Evolutionary conservation across 2,113 vertebrate genomes (phyloP).

Genomic region (Tringa solitaria): DNA sequence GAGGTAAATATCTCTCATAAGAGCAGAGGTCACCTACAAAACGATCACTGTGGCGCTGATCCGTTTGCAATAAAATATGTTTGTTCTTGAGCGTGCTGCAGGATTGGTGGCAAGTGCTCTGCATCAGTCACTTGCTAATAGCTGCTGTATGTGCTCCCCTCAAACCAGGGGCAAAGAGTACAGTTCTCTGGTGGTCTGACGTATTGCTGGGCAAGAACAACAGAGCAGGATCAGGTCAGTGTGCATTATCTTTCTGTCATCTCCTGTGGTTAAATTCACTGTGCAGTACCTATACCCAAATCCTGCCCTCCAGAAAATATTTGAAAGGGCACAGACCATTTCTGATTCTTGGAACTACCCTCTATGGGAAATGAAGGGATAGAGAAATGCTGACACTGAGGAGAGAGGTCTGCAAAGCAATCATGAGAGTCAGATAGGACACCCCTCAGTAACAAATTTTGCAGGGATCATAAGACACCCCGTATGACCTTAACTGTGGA

Average conservation of each 20-base stretch:
- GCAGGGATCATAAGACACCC: neutral
- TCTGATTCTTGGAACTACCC: neutral
- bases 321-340: neutral
- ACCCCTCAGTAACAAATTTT: neutral
- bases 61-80: neutral
- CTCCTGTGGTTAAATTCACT: neutral
- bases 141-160: neutral
- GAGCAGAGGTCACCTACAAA: neutral
- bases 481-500: neutral
- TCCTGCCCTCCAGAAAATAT: neutral
- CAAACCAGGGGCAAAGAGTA: neutral
- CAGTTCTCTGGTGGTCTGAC: neutral
- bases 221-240: neutral
- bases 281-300: neutral
- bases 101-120: neutral
- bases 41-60: neutral
- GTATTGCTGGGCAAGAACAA: neutral
- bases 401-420: neutral
- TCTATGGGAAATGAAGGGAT: neutral
- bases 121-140: neutral
- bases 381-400: neutral
- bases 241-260: neutral
- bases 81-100: neutral
- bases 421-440: neutral
- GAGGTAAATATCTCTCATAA: neutral